Percentiles rank a stretch among this genome's conserved stretches.
Evolutionary conservation across 1,140 invertebrate species (phyloP).

Genomic region (Heliothis subflexa): DNA sequence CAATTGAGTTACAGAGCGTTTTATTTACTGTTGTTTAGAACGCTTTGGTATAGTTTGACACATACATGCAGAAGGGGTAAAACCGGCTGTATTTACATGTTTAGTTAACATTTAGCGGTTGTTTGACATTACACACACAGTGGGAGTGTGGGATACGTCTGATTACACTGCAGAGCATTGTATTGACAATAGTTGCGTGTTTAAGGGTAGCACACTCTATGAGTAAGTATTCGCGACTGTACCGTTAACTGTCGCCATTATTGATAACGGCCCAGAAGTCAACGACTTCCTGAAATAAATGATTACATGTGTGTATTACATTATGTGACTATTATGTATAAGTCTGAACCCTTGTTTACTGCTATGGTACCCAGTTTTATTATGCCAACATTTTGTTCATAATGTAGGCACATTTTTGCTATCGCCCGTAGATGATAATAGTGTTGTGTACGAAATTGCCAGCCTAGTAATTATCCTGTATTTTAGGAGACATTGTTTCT

Average conservation of each 20-base stretch:
- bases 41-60: constrained; percentile 4
- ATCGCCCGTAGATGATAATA: too few relatives aligned
- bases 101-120: constrained; percentile 7
- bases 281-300: constrained; percentile 79
- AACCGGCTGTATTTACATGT: constrained; percentile 15
- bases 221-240: constrained; percentile 55
- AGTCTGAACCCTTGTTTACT: too few relatives aligned
- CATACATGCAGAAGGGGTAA: constrained; percentile 22
- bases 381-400: too few relatives aligned
- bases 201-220: constrained; percentile 60
- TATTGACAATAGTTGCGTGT: constrained; percentile 33
- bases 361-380: too few relatives aligned
- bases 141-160: constrained; percentile 13
- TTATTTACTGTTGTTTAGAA: constrained; percentile 7
- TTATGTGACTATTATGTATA: not conserved
- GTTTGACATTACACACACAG: not conserved
- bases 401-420: too few relatives aligned
- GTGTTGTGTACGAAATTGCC: too few relatives aligned
- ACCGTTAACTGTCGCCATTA: constrained; percentile 80
- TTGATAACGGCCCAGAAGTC: constrained; percentile 84
- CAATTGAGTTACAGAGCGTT: not conserved
- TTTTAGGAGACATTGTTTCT: too few relatives aligned
- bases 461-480: too few relatives aligned
- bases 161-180: not conserved
- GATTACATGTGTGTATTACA: constrained; percentile 84